Evolutionary conservation across 1,140 invertebrate species (phyloP), one percentile per base, ranked within the genome.

Genomic region (Patella vulgata): DNA sequence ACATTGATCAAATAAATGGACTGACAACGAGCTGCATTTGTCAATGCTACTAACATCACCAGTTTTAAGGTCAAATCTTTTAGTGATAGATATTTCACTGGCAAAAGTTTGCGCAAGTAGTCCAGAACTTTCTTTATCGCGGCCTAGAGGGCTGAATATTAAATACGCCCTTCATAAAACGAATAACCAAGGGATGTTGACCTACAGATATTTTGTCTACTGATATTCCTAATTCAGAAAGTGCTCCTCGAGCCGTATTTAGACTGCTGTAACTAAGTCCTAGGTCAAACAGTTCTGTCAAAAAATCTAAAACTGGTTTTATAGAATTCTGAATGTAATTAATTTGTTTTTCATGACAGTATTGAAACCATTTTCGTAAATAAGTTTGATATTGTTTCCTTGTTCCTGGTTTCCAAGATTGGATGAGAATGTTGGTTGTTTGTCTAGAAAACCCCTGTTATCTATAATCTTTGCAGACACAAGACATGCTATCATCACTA

Each of bases 301-400:
- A 56, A 52, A 54, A 69, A 43, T 54, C 50, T 12, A 59, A 28
- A 11, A 65, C 40, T 12, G 50, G 43, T 44, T 39, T 40, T 21
- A 55, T 17, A 44, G 48, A 40, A 28, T 44, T 28, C 21, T 50
- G 25, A 64, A 53, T 39, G 39, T 27, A 9, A 64, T 52, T 27
- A 59, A 55, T 56, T 17, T 52, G 12, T 19, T 28, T 43, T 44
- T 53, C 23, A 47, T 23, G 12, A 60, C 62, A 61, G 23, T 43
- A 68, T 12, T 25, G 40, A 54, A 51, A 21, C 60, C 60, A 68
- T 50, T 43, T 65, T 50, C 46, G 14, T n/a, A 54, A 46, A 43
- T 47, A 65, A 19, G 31, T 42, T 11, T 55, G 9, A 47, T 61
- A 66, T 54, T 66, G 66, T 62, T 58, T 62, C 23, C 59, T 57